Conservation (phyloP, 2,797 vertebrate genomes). For the Todus mexicanus region DNA sequence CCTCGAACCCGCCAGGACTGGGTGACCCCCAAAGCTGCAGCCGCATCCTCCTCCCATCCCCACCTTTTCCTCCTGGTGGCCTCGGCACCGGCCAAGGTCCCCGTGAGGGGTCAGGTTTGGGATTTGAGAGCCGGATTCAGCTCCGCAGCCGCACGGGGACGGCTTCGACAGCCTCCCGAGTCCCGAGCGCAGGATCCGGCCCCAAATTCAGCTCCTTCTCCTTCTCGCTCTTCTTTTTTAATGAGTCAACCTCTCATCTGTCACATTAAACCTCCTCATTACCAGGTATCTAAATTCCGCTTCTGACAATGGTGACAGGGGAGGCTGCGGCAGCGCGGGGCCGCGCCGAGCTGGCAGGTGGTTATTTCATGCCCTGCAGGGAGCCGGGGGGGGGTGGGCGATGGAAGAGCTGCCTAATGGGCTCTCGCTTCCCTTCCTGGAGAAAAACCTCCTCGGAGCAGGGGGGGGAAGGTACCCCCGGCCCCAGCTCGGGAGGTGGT, state of each 20-base stretch:
- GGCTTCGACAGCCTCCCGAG: neutral
- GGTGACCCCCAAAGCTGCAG: neutral
- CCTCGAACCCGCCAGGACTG: rapidly evolving
- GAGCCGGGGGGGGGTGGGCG: slow-evolving; percentile 40
- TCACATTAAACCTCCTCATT: slow-evolving; percentile 60
- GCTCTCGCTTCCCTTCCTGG: neutral
- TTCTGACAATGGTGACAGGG: slow-evolving; percentile 54
- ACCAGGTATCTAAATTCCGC: slow-evolving; percentile 42
- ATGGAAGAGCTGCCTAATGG: neutral
- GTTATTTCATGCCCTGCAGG: slow-evolving; percentile 67
- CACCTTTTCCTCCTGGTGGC: neutral
- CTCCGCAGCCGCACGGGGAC: rapidly evolving
- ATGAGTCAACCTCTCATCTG: slow-evolving; percentile 52
- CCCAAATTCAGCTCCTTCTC: slow-evolving; percentile 8
- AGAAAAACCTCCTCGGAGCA: neutral
- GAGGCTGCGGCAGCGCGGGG: slow-evolving; percentile 3
- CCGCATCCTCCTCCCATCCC: rapidly evolving
- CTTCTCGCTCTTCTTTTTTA: neutral
- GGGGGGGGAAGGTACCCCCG: neutral
- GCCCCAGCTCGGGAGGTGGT: neutral
- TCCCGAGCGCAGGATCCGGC: neutral
- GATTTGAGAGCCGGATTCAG: neutral
- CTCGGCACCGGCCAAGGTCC: neutral
- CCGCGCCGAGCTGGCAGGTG: slow-evolving; percentile 39
- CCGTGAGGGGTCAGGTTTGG: neutral